Evolutionary conservation across 2,888 invertebrate genomes (phyloP).

Genomic region (Eristalinus aeneus): DNA sequence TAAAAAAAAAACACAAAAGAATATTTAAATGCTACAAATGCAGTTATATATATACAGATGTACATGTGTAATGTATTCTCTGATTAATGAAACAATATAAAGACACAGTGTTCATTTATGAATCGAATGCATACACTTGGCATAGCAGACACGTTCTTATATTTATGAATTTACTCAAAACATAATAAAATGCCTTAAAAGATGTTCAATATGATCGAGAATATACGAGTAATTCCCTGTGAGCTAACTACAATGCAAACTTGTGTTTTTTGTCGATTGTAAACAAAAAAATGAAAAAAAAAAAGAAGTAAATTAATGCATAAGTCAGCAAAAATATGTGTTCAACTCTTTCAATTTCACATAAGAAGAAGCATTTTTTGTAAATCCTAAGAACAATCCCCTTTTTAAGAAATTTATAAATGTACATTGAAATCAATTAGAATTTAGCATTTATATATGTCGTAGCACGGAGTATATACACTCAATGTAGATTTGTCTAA

Average conservation of each 20-base stretch:
- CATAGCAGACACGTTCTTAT: conserved; percentile 38
- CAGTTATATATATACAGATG: conserved; percentile 21
- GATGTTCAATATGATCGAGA: not conserved
- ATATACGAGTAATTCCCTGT: conserved; percentile 19
- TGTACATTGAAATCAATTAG: conserved; percentile 4
- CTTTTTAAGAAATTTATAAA: conserved; percentile 1
- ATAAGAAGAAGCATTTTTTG: conserved; percentile 11
- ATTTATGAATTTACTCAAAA: conserved; percentile 24
- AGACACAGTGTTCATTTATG: conserved; percentile 40
- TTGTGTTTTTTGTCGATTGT: not conserved
- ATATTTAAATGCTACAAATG: conserved; percentile 41
- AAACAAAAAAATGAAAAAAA: conserved; percentile 15
- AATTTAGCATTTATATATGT: conserved; percentile 44
- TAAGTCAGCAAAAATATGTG: conserved; percentile 46
- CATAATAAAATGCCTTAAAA: conserved; percentile 42
- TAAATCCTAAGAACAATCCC: conserved; percentile 23
- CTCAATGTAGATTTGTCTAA: not conserved
- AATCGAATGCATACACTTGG: conserved; percentile 7
- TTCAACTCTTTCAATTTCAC: conserved; percentile 49
- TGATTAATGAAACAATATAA: conserved; percentile 3
- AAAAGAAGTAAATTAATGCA: not conserved
- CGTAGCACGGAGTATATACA: conserved; percentile 32
- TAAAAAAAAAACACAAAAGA: not conserved
- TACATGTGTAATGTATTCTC: conserved; percentile 23
- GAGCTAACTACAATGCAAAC: conserved; percentile 19